Evolutionary conservation across 53 echinoderm and acorn worm genomes (phyloP), one percentile per base, ranked within the genome.

Genomic region (Patiria pectinifera): DNA sequence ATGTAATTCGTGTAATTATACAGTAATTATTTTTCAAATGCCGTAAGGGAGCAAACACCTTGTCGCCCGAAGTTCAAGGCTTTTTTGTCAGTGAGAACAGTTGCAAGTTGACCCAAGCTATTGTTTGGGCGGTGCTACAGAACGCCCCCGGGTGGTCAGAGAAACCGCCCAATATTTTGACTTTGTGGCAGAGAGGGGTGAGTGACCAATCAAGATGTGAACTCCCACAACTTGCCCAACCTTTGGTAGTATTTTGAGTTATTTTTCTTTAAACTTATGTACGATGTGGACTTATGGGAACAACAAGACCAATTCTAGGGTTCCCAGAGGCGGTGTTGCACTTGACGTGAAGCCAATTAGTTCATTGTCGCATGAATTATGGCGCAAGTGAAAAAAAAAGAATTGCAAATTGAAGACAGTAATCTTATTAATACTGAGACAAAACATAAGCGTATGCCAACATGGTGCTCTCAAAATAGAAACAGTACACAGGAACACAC

Each of bases 1-100:
- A 47, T 63, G 90, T 90, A 90, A 90, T 90, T 90, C 80, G 62
- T 59, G 81, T 90, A 43, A 80, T 90, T 80, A 90, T 90, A 80
- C 90, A 69, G 90, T 90, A 90, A 90, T 90, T 90, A 80, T 90
- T 80, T 78, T 81, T 46, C 21, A 1, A 16, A 43, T 10, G 66
- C 84, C 84, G 4, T 10, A 43, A 35, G 84, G 48, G 10, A 43
- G 45, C 43, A 62, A 84, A 63, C 84, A 62, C 84, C 82, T 84
- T 46, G 80, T 18, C 46, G 19, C 24, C 19, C 48, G 9, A 11
- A 23, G 74, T 74, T 78, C 79, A 45, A 25, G 35, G 53, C 21
- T 35, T 35, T 82, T 18, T 18, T 18, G 82, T 82, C 26, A 2
- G 19, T 82, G 82, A 53, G 25, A 82, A 82, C 82, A 59, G 82